A percentile compares a stretch with the other conserved stretches of the same genome.
These are phyloP conservation scores for Teleogryllus occipitalis DNA, from an alignment of 1,140 invertebrate genomes.

Conservation along the genomic window DNA sequence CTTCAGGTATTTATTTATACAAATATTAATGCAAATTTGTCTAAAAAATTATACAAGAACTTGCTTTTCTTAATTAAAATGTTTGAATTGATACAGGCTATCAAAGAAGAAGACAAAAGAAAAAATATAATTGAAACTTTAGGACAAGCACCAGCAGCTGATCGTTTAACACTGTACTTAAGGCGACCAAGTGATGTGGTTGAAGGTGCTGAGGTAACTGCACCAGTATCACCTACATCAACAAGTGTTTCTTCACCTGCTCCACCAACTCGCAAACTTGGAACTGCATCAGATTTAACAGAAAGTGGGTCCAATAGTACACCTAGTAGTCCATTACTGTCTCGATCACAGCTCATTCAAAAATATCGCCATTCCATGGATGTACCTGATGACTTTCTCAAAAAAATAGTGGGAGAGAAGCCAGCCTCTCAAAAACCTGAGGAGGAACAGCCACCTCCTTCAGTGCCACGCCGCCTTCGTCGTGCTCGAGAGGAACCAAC, in stretches of 20 bases:
- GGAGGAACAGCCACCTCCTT: slow-evolving; percentile 32
- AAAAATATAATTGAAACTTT: slow-evolving; percentile 43
- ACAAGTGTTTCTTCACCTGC: slow-evolving; percentile 19
- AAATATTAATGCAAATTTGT: no score
- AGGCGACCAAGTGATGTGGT: slow-evolving; percentile 38
- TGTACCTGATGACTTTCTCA: slow-evolving; percentile 28
- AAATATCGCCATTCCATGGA: slow-evolving; percentile 28
- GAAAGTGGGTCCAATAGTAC: not conserved
- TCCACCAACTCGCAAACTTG: slow-evolving; percentile 22
- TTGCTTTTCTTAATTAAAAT: no score
- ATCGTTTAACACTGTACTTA: slow-evolving; percentile 56
- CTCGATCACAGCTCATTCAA: slow-evolving; percentile 26
- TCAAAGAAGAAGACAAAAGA: slow-evolving; percentile 46
- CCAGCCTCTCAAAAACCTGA: slow-evolving; percentile 20
- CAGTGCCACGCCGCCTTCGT: slow-evolving; percentile 31
- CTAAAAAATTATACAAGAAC: no score
- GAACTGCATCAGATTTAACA: not conserved
- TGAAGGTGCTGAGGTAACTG: not conserved
- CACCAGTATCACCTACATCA: not conserved
- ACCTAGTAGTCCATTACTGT: slow-evolving; percentile 13
- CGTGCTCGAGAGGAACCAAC: slow-evolving; percentile 37
- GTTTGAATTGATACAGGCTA: slow-evolving; percentile 34
- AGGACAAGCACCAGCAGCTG: slow-evolving; percentile 37
- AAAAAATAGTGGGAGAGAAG: slow-evolving; percentile 28
- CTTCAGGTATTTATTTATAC: slow-evolving; percentile 35